Evolutionary conservation across 2,888 invertebrate species (phyloP).

Genomic region (Drosophila stalkeri): DNA sequence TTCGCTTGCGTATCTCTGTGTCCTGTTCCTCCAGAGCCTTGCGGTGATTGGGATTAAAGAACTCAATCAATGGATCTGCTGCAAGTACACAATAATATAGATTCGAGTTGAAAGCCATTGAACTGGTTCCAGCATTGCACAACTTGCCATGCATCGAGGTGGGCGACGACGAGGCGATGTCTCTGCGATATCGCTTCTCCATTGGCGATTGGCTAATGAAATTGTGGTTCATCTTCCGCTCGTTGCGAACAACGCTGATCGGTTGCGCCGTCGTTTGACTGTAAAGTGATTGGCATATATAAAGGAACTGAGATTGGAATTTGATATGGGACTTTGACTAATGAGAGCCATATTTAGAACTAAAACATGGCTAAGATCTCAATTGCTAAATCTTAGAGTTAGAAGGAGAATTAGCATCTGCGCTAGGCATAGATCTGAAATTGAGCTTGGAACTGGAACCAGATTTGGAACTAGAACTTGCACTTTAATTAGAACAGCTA

Average conservation of each 20-base stretch:
- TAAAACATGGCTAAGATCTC: no score
- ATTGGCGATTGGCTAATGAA: slow-evolving; percentile 32
- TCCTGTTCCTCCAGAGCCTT: slow-evolving; percentile 89
- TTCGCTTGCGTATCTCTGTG: slow-evolving; percentile 87
- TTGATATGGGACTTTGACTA: no score
- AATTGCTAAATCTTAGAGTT: no score
- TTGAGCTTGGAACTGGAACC: not conserved
- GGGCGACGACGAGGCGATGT: slow-evolving; percentile 81
- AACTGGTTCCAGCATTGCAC: not conserved
- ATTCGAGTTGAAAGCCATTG: not conserved
- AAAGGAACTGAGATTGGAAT: not conserved
- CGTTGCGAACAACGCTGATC: slow-evolving; percentile 57
- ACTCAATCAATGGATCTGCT: slow-evolving; percentile 89
- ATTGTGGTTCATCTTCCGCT: slow-evolving; percentile 73
- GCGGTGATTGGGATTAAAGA: slow-evolving; percentile 90
- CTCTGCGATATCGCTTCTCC: slow-evolving; percentile 75
- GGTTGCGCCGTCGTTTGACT: slow-evolving; percentile 34
- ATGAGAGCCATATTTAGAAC: no score
- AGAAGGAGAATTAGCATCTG: no score
- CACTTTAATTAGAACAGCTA: no score
- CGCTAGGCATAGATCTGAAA: no score
- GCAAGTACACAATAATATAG: slow-evolving; percentile 10
- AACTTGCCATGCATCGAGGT: slow-evolving; percentile 84
- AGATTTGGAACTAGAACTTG: no score
- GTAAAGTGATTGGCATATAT: not conserved